These are phyloP conservation scores for Timandra comae DNA, from an alignment of 2,888 invertebrate genomes.

Conservation along the genomic window DNA sequence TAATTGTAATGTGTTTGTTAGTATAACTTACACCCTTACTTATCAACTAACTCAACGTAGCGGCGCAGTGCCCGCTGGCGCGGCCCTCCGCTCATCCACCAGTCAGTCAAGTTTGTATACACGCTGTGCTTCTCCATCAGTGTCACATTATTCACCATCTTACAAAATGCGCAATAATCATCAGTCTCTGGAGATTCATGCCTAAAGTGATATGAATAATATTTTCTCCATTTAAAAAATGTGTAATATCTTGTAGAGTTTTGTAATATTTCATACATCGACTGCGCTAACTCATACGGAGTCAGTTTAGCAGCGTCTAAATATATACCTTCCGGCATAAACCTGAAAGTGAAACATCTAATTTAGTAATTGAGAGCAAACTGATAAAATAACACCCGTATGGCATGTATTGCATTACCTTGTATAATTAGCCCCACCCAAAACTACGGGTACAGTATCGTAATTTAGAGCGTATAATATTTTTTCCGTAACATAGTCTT, in stretches of 20 bases:
- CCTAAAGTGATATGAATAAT: slow-evolving; percentile 39
- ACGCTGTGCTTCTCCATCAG: slow-evolving; percentile 24
- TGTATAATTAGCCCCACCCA: slow-evolving; percentile 80
- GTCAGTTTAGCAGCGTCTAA: slow-evolving; percentile 40
- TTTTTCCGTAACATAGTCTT: slow-evolving; percentile 63
- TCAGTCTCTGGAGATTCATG: slow-evolving; percentile 38
- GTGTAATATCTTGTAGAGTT: slow-evolving; percentile 32
- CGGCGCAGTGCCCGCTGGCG: too few relatives aligned
- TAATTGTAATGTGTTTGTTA: too few relatives aligned
- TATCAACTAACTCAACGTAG: slow-evolving; percentile 2
- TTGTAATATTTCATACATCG: slow-evolving; percentile 36
- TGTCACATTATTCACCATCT: slow-evolving; percentile 33
- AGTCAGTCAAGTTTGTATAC: slow-evolving; percentile 32
- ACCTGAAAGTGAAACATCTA: slow-evolving; percentile 35
- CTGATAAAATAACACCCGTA: not conserved
- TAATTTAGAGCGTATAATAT: slow-evolving; percentile 65
- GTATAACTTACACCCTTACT: too few relatives aligned
- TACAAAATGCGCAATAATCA: slow-evolving; percentile 50
- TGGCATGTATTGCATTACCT: slow-evolving; percentile 32
- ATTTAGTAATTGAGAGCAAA: not conserved
- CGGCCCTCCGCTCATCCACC: slow-evolving; percentile 41
- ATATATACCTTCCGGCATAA: slow-evolving; percentile 47
- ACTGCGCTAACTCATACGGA: slow-evolving; percentile 34
- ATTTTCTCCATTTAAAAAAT: slow-evolving; percentile 49
- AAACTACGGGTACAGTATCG: slow-evolving; percentile 80